Percentiles rank a stretch among this genome's conserved stretches.
Evolutionary conservation across 2,113 vertebrate species (phyloP).

Genomic region (Ptychochromis oligacanthus): DNA sequence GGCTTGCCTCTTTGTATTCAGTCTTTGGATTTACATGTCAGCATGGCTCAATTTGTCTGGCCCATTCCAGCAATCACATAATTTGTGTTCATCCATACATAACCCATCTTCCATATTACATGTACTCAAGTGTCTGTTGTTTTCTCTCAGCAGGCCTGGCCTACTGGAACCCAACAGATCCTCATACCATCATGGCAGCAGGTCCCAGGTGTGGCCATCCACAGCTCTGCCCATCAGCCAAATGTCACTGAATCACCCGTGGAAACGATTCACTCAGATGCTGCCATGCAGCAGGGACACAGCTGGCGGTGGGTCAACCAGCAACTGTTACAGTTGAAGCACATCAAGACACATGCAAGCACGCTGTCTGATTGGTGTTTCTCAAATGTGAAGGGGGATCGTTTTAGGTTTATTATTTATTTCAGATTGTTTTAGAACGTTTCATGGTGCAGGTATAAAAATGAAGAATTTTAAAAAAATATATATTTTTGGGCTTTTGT

Average conservation of each 20-base stretch:
- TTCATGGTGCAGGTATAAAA: not conserved
- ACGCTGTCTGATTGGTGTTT: not conserved
- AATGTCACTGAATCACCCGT: conserved; percentile 82
- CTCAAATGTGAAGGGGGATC: not conserved
- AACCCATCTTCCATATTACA: not conserved
- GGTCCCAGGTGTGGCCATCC: conserved; percentile 92
- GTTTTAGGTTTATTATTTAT: not conserved
- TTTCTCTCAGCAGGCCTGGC: conserved; percentile 92
- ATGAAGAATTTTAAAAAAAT: too few relatives aligned
- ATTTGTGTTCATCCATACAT: not conserved
- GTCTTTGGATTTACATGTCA: conserved; percentile 50
- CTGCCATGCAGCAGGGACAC: conserved; percentile 85
- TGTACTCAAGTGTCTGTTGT: conserved; percentile 17
- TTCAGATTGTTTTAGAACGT: not conserved
- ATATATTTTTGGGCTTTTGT: not conserved
- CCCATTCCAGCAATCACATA: conserved; percentile 32
- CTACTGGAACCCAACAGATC: conserved; percentile 95
- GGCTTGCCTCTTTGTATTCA: conserved; percentile 46
- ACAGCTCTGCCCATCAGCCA: conserved; percentile 88
- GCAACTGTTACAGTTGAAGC: not conserved
- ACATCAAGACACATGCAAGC: not conserved
- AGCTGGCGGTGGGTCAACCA: conserved; percentile 88
- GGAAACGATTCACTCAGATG: conserved; percentile 83
- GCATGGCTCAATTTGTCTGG: conserved; percentile 66
- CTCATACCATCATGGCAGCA: conserved; percentile 98